Base-by-base conservation (phyloP, 2,888 invertebrate genomes). In the Pristionchus mayeri region DNA sequence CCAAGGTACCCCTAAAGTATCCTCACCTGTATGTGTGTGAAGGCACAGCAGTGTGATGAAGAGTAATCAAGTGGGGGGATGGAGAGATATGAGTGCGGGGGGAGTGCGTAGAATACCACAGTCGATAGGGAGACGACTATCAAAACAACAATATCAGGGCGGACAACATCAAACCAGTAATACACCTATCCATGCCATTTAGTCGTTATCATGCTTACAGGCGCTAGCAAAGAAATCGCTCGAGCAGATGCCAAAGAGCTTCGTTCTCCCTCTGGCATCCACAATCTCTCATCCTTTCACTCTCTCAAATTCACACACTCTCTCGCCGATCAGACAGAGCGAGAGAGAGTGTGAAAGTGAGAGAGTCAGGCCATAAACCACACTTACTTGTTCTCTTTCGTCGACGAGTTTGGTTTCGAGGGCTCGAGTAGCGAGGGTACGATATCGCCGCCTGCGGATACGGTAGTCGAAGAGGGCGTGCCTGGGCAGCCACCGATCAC, bases 371-470 rank as follows among this genome's bases (percentile, higher is more conserved):
- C n/a, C n/a, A n/a, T n/a, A n/a, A n/a, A n/a, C n/a, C n/a, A n/a
- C n/a, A 60, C 87, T 88, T 78, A 88, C 87, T 88, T 87, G 37
- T 84, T 87, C 85, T 88, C 87, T 37, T 88, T 88, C 9, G 87
- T 85, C 21, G 81, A 60, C 24, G 85, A 67, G 48, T 87, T 86
- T 60, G 85, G 85, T 40, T 85, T 83, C 75, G 87, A 79, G 24
- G 76, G 76, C 9, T 34, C 34, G 0, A 44, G 13, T n/a, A 27
- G 30, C 6, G 79, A 54, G 21, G 79, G 52, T n/a, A 48, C 54
- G n/a, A 54, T 44, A 79, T 76, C 76, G 16, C 48, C 76, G 67
- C 52, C 24, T 4, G 60, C 44, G 48, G 81, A 60, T 57, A 40
- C 54, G 37, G 80, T 34, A 57, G 80, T 21, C 18, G 57, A 18